Evolutionary conservation across 2,113 vertebrate species (phyloP).

Genomic region (Rhizomys pruinosus): DNA sequence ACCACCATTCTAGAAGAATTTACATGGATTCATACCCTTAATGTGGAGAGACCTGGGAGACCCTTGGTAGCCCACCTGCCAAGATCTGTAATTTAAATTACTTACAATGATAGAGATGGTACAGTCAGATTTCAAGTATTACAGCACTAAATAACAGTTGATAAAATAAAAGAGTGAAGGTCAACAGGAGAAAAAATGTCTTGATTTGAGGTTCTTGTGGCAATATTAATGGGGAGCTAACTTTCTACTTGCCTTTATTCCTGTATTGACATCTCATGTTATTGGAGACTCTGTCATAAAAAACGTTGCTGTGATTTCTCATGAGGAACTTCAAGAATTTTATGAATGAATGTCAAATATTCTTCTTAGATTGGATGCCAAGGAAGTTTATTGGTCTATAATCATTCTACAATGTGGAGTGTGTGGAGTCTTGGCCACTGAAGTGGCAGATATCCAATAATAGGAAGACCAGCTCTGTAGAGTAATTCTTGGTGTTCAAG

Average conservation of each 20-base stretch:
- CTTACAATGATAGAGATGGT: constrained; percentile 65
- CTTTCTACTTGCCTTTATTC: not conserved
- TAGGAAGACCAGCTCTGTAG: not conserved
- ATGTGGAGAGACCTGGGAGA: constrained; percentile 26
- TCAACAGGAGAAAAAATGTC: not conserved
- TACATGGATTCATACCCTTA: constrained; percentile 1
- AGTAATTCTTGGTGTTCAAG: constrained; percentile 42
- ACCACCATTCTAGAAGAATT: not conserved
- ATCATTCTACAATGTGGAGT: accelerated
- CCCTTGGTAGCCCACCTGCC: not conserved
- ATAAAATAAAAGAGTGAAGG: constrained; percentile 26
- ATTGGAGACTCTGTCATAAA: constrained; percentile 14
- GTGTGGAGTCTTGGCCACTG: not conserved
- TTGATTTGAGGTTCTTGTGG: constrained; percentile 46
- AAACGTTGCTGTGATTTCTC: constrained; percentile 3
- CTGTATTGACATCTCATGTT: constrained; percentile 50
- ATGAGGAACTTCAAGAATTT: constrained; percentile 8
- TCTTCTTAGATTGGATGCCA: constrained; percentile 49
- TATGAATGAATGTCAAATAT: constrained; percentile 47
- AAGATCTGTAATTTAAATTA: constrained; percentile 65
- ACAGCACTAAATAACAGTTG: constrained; percentile 1
- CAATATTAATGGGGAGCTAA: not conserved
- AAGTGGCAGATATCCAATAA: not conserved
- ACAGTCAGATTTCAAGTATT: not conserved
- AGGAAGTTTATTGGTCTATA: constrained; percentile 60